A percentile compares a stretch with the other conserved stretches of the same genome.
Conservation (phyloP, 2,797 vertebrate species). For the Enteromius treurensis region DNA sequence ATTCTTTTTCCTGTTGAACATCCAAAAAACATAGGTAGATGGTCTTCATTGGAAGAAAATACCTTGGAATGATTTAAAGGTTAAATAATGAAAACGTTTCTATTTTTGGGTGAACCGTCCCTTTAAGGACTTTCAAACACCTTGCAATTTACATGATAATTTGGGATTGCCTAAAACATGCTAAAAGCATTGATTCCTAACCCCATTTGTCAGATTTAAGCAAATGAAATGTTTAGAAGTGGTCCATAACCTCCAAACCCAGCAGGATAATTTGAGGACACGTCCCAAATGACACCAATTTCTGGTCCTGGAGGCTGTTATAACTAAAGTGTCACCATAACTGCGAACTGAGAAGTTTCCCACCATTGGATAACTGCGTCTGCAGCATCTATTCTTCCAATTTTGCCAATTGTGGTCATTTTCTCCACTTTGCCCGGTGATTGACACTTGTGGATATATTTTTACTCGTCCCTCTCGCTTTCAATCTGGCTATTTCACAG, state of each 20-base stretch:
- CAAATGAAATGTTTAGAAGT: neutral
- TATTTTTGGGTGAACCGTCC: neutral
- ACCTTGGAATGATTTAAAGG: neutral
- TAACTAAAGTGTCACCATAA: neutral
- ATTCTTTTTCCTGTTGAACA: neutral
- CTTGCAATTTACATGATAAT: neutral
- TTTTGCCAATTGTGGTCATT: constrained; percentile 16
- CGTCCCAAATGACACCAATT: neutral
- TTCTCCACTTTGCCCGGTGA: constrained; percentile 21
- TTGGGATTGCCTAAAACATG: neutral
- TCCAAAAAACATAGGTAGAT: neutral
- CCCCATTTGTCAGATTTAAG: neutral
- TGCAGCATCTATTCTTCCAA: constrained; percentile 15
- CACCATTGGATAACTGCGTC: neutral
- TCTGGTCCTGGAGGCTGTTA: neutral
- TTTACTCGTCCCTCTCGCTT: constrained; percentile 5
- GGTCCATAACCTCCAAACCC: neutral
- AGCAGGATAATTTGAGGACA: neutral
- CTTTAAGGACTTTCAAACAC: neutral
- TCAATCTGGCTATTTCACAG: constrained; percentile 5
- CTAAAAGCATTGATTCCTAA: neutral
- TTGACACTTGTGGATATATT: constrained; percentile 29
- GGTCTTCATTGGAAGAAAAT: neutral
- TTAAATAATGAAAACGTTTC: too few relatives aligned
- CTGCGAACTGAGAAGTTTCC: neutral